Base-by-base conservation (phyloP, 2,888 invertebrate species). In the Thera obeliscata region DNA sequence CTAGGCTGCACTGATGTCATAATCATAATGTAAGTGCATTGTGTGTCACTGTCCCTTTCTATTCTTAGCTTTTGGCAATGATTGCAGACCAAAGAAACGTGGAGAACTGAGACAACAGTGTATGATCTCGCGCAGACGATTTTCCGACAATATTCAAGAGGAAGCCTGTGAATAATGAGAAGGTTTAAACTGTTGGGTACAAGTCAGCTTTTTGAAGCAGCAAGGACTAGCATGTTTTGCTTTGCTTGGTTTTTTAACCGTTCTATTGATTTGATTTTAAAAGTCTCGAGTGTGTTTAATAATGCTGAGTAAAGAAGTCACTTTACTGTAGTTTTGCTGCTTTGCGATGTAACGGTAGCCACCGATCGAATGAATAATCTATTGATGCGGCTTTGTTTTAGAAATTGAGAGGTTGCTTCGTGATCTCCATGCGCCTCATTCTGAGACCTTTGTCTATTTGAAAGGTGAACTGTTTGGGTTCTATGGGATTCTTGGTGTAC, bases 361-460 rank as follows among this genome's bases (percentile, higher is more conserved):
- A 76, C 56, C 80, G 77, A 80, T 79, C 82, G 81, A 72, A 75
- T 75, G 89, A 87, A 87, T 89, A 90, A 89, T 91, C 87, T 84
- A 86, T 85, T 85, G 84, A 84, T 81, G 81, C 82, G 81, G 87
- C 88, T 92, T 91, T 90, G 92, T 90, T 89, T 91, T 87, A 84
- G 87, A 88, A 90, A 92, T 92, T 89, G 92, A 90, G 89, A 88
- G 88, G 89, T 89, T 84, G 81, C 66, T 72, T 91, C 91, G 91
- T 91, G 91, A 90, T 82, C 86, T 79, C 74, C 75, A 77, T 84
- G 85, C 76, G 85, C 86, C 84, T 88, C 87, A 86, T 89, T 87
- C 80, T 67, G 73, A 70, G 79, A 81, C 80, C 81, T 80, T 81
- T 81, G 78, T 77, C 76, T 79, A 76, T 79, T 82, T 76, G 75